phyloP scores from a whole-genome alignment of 2,888 invertebrate genomes.

The Clitarchus hookeri region DNA sequence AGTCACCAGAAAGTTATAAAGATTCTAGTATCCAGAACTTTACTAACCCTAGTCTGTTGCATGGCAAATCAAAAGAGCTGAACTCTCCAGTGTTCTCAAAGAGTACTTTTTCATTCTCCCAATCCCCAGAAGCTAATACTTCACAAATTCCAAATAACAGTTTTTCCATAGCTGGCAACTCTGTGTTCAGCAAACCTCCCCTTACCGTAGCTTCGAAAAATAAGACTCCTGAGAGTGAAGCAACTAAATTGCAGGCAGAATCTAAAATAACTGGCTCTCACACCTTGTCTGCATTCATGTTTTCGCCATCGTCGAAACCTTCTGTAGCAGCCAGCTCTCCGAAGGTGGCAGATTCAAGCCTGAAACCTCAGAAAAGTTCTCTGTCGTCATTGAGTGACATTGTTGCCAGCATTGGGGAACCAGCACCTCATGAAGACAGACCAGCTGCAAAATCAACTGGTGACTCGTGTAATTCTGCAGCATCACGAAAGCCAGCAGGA shows the following conservation, averaged over 20 bases:
- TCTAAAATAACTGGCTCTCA: background rate
- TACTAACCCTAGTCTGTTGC: background rate
- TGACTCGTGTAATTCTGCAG: background rate
- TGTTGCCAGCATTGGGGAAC: conserved; percentile 49
- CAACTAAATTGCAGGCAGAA: background rate
- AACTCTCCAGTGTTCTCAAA: background rate
- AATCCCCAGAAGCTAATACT: background rate
- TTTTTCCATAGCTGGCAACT: background rate
- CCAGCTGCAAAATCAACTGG: background rate
- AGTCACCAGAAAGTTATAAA: too few relatives aligned
- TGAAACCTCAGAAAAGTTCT: conserved; percentile 47
- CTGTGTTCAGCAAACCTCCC: background rate
- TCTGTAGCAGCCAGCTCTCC: background rate
- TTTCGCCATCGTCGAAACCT: background rate
- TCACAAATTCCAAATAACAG: background rate
- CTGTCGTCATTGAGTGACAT: conserved; percentile 52
- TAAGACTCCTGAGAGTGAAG: background rate
- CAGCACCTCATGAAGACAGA: background rate
- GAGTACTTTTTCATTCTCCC: background rate
- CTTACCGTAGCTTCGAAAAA: background rate
- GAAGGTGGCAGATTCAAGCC: background rate
- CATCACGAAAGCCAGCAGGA: background rate
- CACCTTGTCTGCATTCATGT: background rate
- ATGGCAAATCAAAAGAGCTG: background rate
- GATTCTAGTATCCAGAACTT: background rate